Conservation (phyloP, 2,888 invertebrate species). For the Cheilosia urbana region DNA sequence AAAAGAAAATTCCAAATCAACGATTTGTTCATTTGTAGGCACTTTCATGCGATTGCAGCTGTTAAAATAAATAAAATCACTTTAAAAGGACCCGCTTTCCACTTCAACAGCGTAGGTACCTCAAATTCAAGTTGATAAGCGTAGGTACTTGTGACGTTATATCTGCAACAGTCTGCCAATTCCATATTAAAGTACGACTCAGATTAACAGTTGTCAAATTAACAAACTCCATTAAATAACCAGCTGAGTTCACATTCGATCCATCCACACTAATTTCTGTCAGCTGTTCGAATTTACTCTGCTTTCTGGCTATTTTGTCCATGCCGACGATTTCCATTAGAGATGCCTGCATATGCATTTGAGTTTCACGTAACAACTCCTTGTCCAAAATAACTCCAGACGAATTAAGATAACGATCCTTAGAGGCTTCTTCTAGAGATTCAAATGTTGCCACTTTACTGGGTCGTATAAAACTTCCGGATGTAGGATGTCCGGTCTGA, state of each 20-base stretch:
- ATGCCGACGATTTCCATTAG: constrained; percentile 96
- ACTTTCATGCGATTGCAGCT: constrained; percentile 91
- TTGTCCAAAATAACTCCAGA: constrained; percentile 86
- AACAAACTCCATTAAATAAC: constrained; percentile 85
- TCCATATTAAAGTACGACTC: constrained; percentile 82
- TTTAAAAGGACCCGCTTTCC: not conserved
- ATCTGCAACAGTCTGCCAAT: constrained; percentile 83
- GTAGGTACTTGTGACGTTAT: constrained; percentile 82
- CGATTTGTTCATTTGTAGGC: constrained; percentile 85
- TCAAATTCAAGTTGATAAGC: constrained; percentile 80
- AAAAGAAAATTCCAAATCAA: constrained; percentile 82
- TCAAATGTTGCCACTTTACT: constrained; percentile 90
- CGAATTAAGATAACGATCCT: constrained; percentile 86
- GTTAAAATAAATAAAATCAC: not conserved
- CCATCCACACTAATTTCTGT: constrained; percentile 81
- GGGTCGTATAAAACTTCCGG: constrained; percentile 95
- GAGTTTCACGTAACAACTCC: constrained; percentile 86
- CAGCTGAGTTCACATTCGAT: constrained; percentile 86
- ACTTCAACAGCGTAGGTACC: constrained; percentile 77
- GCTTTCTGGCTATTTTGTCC: constrained; percentile 90
- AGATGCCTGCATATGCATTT: constrained; percentile 91
- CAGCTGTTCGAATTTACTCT: constrained; percentile 83
- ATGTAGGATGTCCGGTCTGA: constrained; percentile 89
- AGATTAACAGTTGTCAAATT: constrained; percentile 81
- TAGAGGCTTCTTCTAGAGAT: constrained; percentile 90